A percentile compares a stretch with the other conserved stretches of the same genome.
Conservation (phyloP, 2,797 vertebrate species). For the Catharus ustulatus region DNA sequence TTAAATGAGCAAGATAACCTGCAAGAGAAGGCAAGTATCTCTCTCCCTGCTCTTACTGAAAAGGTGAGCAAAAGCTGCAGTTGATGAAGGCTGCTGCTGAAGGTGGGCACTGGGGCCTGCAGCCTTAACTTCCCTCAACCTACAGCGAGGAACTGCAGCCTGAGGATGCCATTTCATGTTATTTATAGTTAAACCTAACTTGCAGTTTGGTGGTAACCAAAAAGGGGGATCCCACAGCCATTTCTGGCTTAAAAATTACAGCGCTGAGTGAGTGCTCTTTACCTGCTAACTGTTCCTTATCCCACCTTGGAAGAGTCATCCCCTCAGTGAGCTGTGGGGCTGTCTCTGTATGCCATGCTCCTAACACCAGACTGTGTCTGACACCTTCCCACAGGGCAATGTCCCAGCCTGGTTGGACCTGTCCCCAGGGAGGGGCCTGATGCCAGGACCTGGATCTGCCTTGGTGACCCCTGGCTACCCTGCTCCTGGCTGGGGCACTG, state of each 20-base stretch:
- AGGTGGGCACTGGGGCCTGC: not conserved
- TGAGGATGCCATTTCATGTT: fast-evolving
- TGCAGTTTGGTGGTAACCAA: not conserved
- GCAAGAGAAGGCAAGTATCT: not conserved
- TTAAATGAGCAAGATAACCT: not conserved
- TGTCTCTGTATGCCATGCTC: not conserved
- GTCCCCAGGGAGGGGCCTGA: not conserved
- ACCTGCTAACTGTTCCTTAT: not conserved
- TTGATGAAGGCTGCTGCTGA: not conserved
- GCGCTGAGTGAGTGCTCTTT: not conserved
- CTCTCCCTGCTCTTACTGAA: not conserved
- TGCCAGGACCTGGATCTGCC: fast-evolving
- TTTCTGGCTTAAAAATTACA: not conserved
- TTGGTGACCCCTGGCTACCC: not conserved
- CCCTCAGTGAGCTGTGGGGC: fast-evolving
- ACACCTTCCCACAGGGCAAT: fast-evolving
- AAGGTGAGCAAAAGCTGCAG: not conserved
- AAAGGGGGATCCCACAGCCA: not conserved
- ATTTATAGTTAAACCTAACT: not conserved
- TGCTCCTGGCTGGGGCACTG: not conserved
- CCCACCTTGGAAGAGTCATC: not conserved
- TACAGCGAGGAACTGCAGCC: not conserved
- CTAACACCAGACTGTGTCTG: not conserved
- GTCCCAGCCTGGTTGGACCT: not conserved
- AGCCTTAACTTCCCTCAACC: not conserved